Conservation (phyloP, 30 jellyfish, hydroid and myxozoan genomes). For the Phacellophora camtschatica region DNA sequence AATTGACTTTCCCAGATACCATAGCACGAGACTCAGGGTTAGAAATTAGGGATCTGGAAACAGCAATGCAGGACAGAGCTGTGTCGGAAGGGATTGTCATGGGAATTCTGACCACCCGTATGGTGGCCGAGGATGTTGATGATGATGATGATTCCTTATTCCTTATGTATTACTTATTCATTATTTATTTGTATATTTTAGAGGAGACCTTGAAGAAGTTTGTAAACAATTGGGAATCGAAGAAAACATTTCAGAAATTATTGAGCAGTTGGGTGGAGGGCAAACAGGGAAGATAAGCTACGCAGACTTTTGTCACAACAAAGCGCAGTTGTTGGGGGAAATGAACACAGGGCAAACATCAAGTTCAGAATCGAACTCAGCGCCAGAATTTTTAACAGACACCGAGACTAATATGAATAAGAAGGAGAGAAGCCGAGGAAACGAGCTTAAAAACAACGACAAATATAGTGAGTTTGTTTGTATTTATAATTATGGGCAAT, state of each 20-base stretch:
- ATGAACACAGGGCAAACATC: slow-evolving; percentile 79
- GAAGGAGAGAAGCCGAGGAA: background rate
- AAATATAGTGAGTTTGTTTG: background rate
- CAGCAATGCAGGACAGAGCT: no score
- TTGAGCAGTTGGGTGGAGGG: slow-evolving; percentile 94
- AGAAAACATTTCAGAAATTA: slow-evolving; percentile 80
- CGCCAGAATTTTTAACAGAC: slow-evolving; percentile 68
- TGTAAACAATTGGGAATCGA: slow-evolving; percentile 87
- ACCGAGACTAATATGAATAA: background rate
- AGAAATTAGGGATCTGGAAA: no score
- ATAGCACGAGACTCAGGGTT: no score
- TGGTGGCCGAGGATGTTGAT: no score
- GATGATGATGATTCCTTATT: background rate
- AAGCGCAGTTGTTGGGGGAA: slow-evolving; percentile 59
- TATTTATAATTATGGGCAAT: background rate
- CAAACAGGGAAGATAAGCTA: slow-evolving; percentile 79
- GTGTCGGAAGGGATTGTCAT: no score
- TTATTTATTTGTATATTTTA: background rate
- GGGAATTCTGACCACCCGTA: no score
- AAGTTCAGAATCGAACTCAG: slow-evolving; percentile 87
- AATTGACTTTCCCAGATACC: no score
- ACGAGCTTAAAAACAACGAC: background rate
- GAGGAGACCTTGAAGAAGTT: slow-evolving; percentile 97
- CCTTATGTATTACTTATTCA: background rate
- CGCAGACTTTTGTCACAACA: slow-evolving; percentile 77